phyloP scores from a whole-genome alignment of 2,113 vertebrate species.

The Saccopteryx leptura region DNA sequence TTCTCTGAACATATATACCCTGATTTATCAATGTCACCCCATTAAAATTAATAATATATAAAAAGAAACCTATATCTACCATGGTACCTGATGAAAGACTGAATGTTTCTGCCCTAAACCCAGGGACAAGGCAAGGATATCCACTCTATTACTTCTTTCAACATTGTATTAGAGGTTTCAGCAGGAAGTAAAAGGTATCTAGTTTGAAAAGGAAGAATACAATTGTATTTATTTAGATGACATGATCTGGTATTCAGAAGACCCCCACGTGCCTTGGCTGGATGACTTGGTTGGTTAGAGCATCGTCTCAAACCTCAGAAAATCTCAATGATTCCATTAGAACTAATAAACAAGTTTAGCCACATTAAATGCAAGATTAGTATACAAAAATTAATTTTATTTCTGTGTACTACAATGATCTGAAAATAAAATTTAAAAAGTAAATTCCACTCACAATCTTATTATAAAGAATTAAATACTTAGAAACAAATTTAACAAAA shows the following conservation, averaged over 20 bases:
- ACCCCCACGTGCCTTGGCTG: no score
- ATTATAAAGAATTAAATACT: background rate
- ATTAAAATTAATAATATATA: no score
- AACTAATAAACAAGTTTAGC: background rate
- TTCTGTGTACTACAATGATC: background rate
- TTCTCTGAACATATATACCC: no score
- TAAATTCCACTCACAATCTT: background rate
- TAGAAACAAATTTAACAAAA: background rate
- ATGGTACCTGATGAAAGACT: conserved; percentile 7
- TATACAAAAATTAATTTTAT: background rate
- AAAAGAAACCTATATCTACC: background rate
- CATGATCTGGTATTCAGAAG: conserved; percentile 7
- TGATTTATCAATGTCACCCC: no score
- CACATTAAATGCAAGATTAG: background rate
- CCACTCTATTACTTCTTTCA: background rate
- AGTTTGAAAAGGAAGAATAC: background rate
- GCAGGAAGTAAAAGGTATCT: conserved; percentile 9
- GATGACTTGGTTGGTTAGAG: no score
- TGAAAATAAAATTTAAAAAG: conserved; percentile 22
- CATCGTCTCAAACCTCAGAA: background rate
- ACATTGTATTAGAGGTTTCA: background rate
- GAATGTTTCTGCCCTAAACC: background rate
- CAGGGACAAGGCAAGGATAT: background rate
- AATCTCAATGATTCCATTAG: background rate
- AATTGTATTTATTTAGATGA: conserved; percentile 2